phyloP scores from a whole-genome alignment of 2,797 vertebrate species.

The Chlorospingus semifuscus region DNA sequence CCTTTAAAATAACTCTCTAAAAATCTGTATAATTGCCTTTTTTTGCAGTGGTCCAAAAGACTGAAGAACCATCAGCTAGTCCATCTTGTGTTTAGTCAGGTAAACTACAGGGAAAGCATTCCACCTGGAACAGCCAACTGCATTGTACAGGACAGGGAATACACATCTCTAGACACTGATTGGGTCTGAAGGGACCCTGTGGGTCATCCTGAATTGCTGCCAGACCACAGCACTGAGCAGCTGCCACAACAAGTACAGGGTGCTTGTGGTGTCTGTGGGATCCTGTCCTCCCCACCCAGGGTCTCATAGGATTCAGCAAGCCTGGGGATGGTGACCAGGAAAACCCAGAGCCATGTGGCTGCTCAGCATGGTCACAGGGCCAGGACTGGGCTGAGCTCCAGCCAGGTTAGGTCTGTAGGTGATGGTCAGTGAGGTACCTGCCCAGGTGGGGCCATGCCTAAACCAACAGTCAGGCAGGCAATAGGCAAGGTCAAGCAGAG shows the following conservation, averaged over 20 bases:
- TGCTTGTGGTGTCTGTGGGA: accelerated
- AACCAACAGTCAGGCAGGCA: not conserved
- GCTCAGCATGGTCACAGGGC: accelerated
- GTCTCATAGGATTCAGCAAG: not conserved
- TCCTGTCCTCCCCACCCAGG: not conserved
- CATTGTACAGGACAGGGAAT: not conserved
- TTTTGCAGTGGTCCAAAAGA: not conserved
- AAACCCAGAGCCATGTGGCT: not conserved
- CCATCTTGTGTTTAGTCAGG: not conserved
- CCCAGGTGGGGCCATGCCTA: not conserved
- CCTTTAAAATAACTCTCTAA: not conserved
- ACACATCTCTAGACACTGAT: not conserved
- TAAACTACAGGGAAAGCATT: not conserved
- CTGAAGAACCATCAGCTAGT: not conserved
- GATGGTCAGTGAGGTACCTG: not conserved
- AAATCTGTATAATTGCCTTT: not conserved
- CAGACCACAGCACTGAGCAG: not conserved
- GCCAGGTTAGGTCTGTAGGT: not conserved
- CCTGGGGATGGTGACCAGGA: accelerated
- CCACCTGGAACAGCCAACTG: not conserved
- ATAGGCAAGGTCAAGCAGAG: not conserved
- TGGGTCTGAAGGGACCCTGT: accelerated
- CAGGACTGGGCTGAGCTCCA: not conserved
- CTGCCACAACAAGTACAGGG: not conserved
- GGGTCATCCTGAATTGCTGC: not conserved